These are phyloP conservation scores for Linyphia triangularis DNA, from an alignment of 2,888 invertebrate genomes.

Conservation along the genomic window DNA sequence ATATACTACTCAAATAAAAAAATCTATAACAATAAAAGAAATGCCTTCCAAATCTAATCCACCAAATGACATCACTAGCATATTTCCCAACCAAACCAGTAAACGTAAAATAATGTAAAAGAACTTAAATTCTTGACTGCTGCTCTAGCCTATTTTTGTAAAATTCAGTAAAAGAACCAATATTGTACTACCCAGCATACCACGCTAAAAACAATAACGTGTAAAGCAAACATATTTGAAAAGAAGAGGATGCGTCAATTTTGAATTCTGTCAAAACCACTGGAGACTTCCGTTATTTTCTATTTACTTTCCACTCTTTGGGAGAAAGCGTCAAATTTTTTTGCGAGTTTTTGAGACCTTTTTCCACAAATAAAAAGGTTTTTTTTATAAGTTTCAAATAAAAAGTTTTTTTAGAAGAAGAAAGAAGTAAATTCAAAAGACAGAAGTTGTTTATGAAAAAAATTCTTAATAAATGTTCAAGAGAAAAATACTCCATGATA, in stretches of 20 bases:
- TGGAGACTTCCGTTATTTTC: background rate
- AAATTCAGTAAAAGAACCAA: background rate
- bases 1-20: too few species aligned
- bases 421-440: background rate
- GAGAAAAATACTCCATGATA: too few species aligned
- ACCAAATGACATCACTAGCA: too few species aligned
- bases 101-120: background rate
- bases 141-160: background rate
- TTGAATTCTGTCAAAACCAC: constrained; percentile 40
- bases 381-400: background rate
- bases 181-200: background rate
- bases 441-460: too few species aligned
- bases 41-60: too few species aligned
- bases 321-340: constrained; percentile 31
- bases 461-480: too few species aligned
- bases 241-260: constrained; percentile 4
- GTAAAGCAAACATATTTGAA: constrained; percentile 13
- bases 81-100: background rate
- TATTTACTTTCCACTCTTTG: constrained; percentile 9
- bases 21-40: too few species aligned
- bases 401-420: background rate
- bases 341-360: background rate
- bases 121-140: background rate
- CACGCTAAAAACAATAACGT: constrained; percentile 5
- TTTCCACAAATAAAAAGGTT: background rate